Evolutionary conservation across 2,797 vertebrate species (phyloP), one percentile per base, ranked within the genome.

Genomic region (Epinephelus malabaricus): DNA sequence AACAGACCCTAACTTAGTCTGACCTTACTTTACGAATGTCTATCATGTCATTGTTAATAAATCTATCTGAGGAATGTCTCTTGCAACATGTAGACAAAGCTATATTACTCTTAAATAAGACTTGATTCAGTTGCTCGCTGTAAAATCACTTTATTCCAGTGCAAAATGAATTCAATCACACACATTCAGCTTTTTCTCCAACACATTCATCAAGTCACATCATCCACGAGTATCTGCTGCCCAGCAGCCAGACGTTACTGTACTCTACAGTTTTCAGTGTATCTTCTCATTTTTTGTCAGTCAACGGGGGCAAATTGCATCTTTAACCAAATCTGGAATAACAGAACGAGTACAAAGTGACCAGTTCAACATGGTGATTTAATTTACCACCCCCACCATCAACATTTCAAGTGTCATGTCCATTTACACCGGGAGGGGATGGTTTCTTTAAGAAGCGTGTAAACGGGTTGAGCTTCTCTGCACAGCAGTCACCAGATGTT

Each of bases 401-500:
- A 73, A 46, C 53, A 59, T 30, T 49, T 23, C 13, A 50, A 58
- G 43, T 59, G 51, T 56, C 5, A 8, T 67, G 77, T 86, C 80
- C 68, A n/a, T 81, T 70, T 64, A 59, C 11, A 50, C 43, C 10
- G 23, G 13, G n/a, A 47, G 14, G 14, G 6, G n/a, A 70, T 18
- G 18, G 74, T 63, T 79, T 81, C 56, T 77, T 82, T 92, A 97
- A 46, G 95, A 96, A 19, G 96, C 97, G 9, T 94, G 93, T 30
- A 91, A 88, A 17, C 97, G 86, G 87, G 88, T 91, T 86, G 95
- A 86, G 49, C 76, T 94, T 74, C 96, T 91, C 81, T 38, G 71
- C 59, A 73, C 30, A 13, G 66, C 83, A 5, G 23, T 17, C 12
- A 11, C 78, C 1, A n/a, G 71, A 5, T 69, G 82, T 85, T 95